Conservation (phyloP, 2,797 vertebrate species). For the Telmatherina bonti region DNA sequence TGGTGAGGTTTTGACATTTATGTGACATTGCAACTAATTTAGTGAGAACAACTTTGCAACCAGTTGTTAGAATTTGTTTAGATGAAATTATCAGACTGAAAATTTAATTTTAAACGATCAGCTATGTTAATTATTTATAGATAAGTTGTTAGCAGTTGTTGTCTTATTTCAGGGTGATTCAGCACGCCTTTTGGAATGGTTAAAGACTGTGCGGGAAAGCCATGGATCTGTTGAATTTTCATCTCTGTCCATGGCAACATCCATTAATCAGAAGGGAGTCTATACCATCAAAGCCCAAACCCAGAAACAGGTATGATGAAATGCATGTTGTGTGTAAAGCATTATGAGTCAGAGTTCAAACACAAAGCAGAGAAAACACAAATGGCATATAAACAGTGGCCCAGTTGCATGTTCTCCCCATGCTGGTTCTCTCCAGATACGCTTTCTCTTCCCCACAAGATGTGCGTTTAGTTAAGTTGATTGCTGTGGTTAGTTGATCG, state of each 20-base stretch:
- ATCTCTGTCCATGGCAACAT: conserved; percentile 84
- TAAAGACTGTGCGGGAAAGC: conserved; percentile 87
- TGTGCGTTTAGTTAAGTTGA: too few relatives aligned
- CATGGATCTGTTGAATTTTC: conserved; percentile 90
- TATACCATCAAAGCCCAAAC: conserved; percentile 74
- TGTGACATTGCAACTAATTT: background rate
- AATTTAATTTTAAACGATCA: too few relatives aligned
- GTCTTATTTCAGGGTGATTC: conserved; percentile 46
- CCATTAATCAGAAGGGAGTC: conserved; percentile 85
- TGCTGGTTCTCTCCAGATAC: too few relatives aligned
- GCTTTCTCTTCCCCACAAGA: too few relatives aligned
- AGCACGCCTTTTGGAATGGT: conserved; percentile 81
- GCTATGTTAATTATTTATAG: too few relatives aligned
- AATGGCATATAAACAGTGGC: background rate
- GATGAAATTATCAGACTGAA: background rate
- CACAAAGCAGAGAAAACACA: background rate
- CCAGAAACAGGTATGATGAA: conserved; percentile 51
- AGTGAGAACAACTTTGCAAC: background rate
- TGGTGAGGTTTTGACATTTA: conserved; percentile 78
- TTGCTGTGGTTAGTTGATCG: too few relatives aligned
- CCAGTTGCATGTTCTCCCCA: too few relatives aligned
- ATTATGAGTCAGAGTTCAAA: background rate
- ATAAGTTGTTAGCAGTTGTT: too few relatives aligned
- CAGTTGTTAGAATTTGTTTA: background rate
- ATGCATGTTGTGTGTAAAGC: background rate